Evolutionary conservation across 2,797 vertebrate genomes (phyloP).

Genomic region (Fistularia commersonii): DNA sequence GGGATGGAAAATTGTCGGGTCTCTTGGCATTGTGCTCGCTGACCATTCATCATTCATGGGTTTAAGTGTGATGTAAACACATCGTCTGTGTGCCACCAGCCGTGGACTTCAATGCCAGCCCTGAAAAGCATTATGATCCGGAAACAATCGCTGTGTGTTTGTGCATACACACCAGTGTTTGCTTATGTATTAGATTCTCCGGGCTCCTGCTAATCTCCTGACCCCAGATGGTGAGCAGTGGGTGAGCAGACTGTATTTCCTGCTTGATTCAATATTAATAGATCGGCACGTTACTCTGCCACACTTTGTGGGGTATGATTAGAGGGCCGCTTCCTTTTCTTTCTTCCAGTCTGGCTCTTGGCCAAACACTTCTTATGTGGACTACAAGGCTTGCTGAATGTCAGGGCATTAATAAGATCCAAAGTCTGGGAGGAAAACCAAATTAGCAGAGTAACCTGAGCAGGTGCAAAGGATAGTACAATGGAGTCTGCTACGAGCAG

Average conservation of each 20-base stretch:
- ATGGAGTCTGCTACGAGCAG: conserved; percentile 19
- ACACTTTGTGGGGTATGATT: conserved; percentile 20
- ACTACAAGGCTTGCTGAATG: conserved; percentile 14
- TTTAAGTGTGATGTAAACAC: conserved; percentile 1
- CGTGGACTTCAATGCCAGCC: no score
- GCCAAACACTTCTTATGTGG: conserved; percentile 32
- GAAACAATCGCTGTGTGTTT: background rate
- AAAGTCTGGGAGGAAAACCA: conserved; percentile 21
- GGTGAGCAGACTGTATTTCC: conserved; percentile 59
- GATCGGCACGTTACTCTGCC: conserved; percentile 42
- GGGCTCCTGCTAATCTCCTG: conserved; percentile 37
- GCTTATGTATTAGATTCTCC: conserved; percentile 26
- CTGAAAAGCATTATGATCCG: background rate
- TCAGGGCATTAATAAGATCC: conserved; percentile 24
- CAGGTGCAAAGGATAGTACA: conserved; percentile 35
- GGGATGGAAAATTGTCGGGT: conserved; percentile 7
- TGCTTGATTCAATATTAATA: conserved; percentile 68
- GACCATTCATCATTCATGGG: background rate
- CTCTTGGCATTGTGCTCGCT: conserved; percentile 22
- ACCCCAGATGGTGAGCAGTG: conserved; percentile 49
- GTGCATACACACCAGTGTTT: background rate
- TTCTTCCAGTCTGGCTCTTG: conserved; percentile 18
- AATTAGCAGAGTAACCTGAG: conserved; percentile 47
- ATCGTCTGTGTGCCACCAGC: no score
- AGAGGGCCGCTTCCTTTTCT: background rate